Evolutionary conservation across 2,888 invertebrate genomes (phyloP).

Genomic region (Hartigia nigra): DNA sequence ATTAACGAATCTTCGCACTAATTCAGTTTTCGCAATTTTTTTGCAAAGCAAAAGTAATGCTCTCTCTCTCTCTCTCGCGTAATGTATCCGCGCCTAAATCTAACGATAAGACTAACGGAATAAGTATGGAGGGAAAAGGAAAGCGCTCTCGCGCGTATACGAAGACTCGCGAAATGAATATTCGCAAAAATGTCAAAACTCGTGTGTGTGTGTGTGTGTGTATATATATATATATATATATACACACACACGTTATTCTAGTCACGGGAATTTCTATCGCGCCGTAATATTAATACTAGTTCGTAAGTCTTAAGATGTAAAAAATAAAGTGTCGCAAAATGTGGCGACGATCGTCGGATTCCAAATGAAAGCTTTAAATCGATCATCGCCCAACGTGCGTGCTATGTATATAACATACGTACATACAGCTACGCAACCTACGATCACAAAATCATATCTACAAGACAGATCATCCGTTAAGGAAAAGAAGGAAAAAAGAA

Average conservation of each 20-base stretch:
- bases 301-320: background rate
- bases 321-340: background rate
- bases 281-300: background rate
- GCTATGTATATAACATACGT: background rate
- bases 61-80: background rate
- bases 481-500: no score
- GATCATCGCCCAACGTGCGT: background rate
- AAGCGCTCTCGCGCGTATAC: slow-evolving; percentile 49
- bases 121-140: slow-evolving; percentile 47
- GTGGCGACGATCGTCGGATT: background rate
- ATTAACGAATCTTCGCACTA: background rate
- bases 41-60: background rate
- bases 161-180: background rate
- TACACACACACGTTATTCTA: background rate
- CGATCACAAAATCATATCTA: background rate
- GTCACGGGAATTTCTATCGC: slow-evolving; percentile 5
- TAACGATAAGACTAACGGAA: background rate
- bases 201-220: no score
- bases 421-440: background rate
- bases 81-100: background rate
- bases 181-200: background rate
- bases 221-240: no score
- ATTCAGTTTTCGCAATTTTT: background rate
- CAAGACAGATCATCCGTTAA: background rate
- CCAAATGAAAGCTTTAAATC: background rate